Evolutionary conservation across 2,113 vertebrate species (phyloP).

Genomic region (Gymnorhina tibicen): DNA sequence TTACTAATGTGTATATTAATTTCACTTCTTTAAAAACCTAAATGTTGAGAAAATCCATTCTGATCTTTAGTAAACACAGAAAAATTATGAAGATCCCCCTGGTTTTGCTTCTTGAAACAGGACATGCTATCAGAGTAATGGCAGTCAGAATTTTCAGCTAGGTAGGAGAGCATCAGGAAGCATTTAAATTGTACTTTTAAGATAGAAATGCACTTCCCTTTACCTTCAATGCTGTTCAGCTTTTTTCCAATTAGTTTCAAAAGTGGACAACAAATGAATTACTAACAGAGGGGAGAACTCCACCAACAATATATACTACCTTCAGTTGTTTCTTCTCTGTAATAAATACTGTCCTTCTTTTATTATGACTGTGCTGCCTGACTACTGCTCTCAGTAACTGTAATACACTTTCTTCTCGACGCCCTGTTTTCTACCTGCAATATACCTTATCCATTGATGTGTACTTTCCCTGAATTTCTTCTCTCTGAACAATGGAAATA

Average conservation of each 20-base stretch:
- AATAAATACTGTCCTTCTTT: not conserved
- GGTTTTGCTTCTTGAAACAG: not conserved
- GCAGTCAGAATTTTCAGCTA: not conserved
- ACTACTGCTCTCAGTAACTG: not conserved
- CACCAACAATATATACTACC: not conserved
- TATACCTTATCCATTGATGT: not conserved
- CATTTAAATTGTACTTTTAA: not conserved
- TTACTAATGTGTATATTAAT: conserved; percentile 50
- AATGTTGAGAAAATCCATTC: conserved; percentile 13
- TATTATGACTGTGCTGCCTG: not conserved
- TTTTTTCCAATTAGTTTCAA: conserved; percentile 1
- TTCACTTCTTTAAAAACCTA: conserved; percentile 17
- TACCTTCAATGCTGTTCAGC: not conserved
- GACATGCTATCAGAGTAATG: not conserved
- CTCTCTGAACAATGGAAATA: not conserved
- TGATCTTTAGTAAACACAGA: not conserved
- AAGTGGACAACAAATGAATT: conserved; percentile 33
- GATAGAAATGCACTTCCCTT: not conserved
- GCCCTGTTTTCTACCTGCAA: not conserved
- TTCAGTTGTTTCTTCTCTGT: not conserved
- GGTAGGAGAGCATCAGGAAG: not conserved
- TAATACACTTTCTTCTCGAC: not conserved
- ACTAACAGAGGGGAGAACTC: conserved; percentile 3
- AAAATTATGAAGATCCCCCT: not conserved
- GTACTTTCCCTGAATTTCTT: not conserved